These are phyloP conservation scores for Polypterus bichir DNA, from an alignment of 2,113 vertebrate genomes.

Conservation along the genomic window DNA sequence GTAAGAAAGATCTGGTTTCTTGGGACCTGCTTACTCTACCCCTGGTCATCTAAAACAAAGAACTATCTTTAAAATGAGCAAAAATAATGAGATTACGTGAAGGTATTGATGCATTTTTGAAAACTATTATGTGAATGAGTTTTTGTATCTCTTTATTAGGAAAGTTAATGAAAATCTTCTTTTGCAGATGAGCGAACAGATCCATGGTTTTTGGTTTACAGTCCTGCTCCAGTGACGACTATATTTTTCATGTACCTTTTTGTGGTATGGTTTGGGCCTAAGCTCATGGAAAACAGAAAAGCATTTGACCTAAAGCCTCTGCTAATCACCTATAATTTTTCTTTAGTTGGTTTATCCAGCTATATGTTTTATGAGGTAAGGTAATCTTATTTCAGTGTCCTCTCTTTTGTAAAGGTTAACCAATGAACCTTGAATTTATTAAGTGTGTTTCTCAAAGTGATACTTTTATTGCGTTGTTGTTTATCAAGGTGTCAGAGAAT, in stretches of 20 bases:
- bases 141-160: constrained; percentile 8
- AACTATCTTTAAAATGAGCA: background rate
- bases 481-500: too few species aligned
- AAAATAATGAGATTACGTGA: background rate
- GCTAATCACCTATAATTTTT: constrained; percentile 43
- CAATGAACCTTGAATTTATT: too few species aligned
- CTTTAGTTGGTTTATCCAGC: constrained; percentile 41
- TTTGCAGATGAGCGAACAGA: constrained; percentile 51
- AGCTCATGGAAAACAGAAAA: constrained; percentile 25
- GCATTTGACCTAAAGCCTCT: constrained; percentile 32
- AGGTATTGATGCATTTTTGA: background rate
- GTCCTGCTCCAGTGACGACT: constrained; percentile 32
- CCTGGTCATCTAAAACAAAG: background rate
- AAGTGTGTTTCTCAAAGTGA: too few species aligned
- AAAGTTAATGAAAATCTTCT: background rate
- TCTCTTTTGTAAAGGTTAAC: too few species aligned
- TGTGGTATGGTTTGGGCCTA: constrained; percentile 37
- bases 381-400: constrained; percentile 2
- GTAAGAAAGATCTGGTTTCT: background rate
- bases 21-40: background rate
- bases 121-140: background rate
- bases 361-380: constrained; percentile 56
- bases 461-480: too few species aligned
- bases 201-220: constrained; percentile 43
- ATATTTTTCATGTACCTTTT: constrained; percentile 41